Evolutionary conservation across 2,113 vertebrate species (phyloP).

Genomic region (Indicator maculatus): DNA sequence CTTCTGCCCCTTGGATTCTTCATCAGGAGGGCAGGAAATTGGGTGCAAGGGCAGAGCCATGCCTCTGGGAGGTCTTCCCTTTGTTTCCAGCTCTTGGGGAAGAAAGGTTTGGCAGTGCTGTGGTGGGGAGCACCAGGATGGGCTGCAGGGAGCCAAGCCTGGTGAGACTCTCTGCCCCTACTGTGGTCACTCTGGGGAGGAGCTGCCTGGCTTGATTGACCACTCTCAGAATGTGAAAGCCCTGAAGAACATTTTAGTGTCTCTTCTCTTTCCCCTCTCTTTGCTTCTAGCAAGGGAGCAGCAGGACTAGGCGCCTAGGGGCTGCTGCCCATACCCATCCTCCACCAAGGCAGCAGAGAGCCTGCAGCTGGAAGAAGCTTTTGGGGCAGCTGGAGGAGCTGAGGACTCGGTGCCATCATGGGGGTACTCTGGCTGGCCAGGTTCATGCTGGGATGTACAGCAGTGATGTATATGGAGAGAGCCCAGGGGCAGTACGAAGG

Average conservation of each 20-base stretch:
- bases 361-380: not conserved
- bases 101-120: not conserved
- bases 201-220: not conserved
- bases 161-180: not conserved
- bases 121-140: not conserved
- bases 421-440: constrained; percentile 76
- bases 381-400: not conserved
- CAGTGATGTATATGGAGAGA: constrained; percentile 66
- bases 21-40: not conserved
- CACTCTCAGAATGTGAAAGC: not conserved
- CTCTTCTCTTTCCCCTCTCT: not conserved
- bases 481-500: constrained; percentile 75
- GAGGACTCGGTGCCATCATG: constrained; percentile 62
- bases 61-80: not conserved
- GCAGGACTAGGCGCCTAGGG: not conserved
- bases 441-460: constrained; percentile 85
- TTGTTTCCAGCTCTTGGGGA: not conserved
- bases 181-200: not conserved
- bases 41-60: not conserved
- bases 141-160: not conserved
- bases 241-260: not conserved
- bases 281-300: not conserved
- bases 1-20: not conserved
- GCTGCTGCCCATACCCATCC: not conserved
- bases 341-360: not conserved